Base-by-base conservation (phyloP, 2,888 invertebrate species). In the Campoletis raptor region DNA sequence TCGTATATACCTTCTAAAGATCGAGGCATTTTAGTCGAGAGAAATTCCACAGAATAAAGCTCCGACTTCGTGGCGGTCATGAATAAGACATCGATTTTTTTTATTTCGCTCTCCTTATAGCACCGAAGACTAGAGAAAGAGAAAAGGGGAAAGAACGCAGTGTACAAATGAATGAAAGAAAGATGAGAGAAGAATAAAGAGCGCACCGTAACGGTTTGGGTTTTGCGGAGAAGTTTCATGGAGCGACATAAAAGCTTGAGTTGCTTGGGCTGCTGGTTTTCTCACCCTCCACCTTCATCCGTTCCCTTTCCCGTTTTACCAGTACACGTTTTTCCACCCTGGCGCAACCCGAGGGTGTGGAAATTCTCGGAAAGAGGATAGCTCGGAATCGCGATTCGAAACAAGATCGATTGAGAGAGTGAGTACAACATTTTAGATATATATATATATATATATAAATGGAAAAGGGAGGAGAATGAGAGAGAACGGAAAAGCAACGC, bases 221-320 rank as follows among this genome's bases (percentile, higher is more conserved):
- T 82, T 84, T 84, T 84, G 69, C 81, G 78, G 84, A 78, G 67
- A 84, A 86, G 81, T 86, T 86, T 86, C 86, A 86, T 79, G 84
- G 78, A 86, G 84, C 86, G 84, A 84, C 86, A 86, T 86, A 86
- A 86, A 86, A 86, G 86, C 84, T 84, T 79, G 74, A 81, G 84
- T 81, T 81, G 79, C 85, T 76, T 82, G 81, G 86, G 73, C 76
- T 72, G 81, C 81, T 70, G 85, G 72, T 79, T 84, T 84, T 84
- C 83, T 78, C 83, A 67, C 80, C 66, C 86, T 70, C 48, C 48
- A 24, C 42, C 72, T 40, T n/a, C 21, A 9, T n/a, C 67, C 30
- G n/a, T 30, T 73, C 21, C 18, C 52, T 48, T 40, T 21, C 42
- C 30, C 30, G 9, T 24, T 54, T n/a, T n/a, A n/a, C 54, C 54